Conservation (phyloP, 2,888 invertebrate genomes). For the Catocala fraxini region DNA sequence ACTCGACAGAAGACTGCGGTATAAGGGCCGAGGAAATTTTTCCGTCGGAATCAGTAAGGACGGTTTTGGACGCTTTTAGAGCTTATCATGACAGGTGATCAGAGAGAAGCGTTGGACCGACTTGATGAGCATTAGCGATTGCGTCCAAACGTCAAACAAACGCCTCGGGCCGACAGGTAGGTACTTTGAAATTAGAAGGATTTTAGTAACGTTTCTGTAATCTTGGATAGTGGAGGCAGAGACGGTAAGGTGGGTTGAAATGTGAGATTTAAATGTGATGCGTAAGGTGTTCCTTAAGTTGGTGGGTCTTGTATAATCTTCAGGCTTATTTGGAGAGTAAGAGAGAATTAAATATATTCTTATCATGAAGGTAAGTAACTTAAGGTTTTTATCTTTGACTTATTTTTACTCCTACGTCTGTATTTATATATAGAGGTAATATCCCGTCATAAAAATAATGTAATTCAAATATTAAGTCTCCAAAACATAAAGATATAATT, state of each 20-base stretch:
- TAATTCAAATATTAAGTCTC: too few species aligned
- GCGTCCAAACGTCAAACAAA: conserved; percentile 16
- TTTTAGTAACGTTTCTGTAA: conserved; percentile 8
- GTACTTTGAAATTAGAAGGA: conserved; percentile 24
- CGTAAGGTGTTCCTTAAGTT: conserved; percentile 2
- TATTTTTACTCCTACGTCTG: too few species aligned
- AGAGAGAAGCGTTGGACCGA: conserved; percentile 28
- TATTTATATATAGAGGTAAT: too few species aligned
- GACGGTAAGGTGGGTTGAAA: not conserved
- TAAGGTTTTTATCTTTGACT: too few species aligned
- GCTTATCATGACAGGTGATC: conserved; percentile 38
- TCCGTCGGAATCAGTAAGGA: conserved; percentile 16
- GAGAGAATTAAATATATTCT: not conserved
- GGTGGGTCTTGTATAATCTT: not conserved
- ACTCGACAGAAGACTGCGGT: conserved; percentile 36
- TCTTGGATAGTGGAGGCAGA: conserved; percentile 5
- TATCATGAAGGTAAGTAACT: too few species aligned
- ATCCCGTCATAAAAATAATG: too few species aligned
- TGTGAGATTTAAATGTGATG: conserved; percentile 2
- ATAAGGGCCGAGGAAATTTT: conserved; percentile 26
- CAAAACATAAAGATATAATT: too few species aligned
- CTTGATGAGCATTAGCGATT: conserved; percentile 22
- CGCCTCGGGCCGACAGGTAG: conserved; percentile 18
- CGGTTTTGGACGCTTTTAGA: conserved; percentile 8
- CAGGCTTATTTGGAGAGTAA: not conserved